Conservation (phyloP, 1,140 invertebrate species). For the Bombus sibiricus region DNA sequence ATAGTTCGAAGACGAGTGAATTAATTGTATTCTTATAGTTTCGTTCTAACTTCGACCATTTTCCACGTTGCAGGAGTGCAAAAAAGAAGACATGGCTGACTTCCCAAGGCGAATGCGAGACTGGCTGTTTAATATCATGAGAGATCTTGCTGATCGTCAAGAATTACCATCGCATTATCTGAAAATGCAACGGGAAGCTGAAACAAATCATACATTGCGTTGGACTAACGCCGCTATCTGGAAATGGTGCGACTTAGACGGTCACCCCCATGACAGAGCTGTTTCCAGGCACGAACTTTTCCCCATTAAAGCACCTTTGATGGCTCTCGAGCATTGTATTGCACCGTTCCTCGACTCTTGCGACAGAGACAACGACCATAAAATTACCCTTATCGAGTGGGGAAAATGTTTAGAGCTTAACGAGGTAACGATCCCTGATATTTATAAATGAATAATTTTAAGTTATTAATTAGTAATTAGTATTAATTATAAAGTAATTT, state of each 20-base stretch:
- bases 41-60: background rate
- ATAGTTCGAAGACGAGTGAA: no score
- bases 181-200: conserved; percentile 94
- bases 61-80: conserved; percentile 85
- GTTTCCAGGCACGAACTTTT: conserved; percentile 97
- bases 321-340: conserved; percentile 97
- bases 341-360: conserved; percentile 96
- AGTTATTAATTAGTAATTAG: no score
- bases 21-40: background rate
- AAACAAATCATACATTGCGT: conserved; percentile 90
- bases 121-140: conserved; percentile 98
- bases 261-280: conserved; percentile 91
- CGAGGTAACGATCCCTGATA: conserved; percentile 83
- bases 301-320: conserved; percentile 95
- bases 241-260: conserved; percentile 98
- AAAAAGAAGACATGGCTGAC: conserved; percentile 92
- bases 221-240: conserved; percentile 97
- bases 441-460: background rate
- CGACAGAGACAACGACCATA: conserved; percentile 93
- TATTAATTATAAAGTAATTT: no score
- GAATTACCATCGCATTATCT: conserved; percentile 93
- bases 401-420: conserved; percentile 94
- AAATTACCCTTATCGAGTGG: conserved; percentile 95
- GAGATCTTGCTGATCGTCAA: conserved; percentile 94
- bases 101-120: conserved; percentile 97